Evolutionary conservation across 2,888 invertebrate genomes (phyloP).

Genomic region (Melolontha melolontha): DNA sequence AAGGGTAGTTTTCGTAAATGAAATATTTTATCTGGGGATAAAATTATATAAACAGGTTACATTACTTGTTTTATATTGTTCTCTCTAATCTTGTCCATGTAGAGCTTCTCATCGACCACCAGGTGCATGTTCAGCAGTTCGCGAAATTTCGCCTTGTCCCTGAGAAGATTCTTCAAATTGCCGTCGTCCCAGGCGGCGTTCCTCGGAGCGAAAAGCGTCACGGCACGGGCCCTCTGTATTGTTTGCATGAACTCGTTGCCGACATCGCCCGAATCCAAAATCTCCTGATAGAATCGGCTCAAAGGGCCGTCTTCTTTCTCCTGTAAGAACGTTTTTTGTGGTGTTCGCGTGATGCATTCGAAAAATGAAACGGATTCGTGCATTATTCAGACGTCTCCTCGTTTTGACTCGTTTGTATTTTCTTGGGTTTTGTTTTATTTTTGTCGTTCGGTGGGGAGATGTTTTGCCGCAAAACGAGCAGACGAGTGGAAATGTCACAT

Average conservation of each 20-base stretch:
- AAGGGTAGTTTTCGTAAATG: too few relatives aligned
- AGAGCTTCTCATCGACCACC: constrained; percentile 77
- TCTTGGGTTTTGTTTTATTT: too few relatives aligned
- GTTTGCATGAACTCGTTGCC: constrained; percentile 81
- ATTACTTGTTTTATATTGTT: constrained; percentile 43
- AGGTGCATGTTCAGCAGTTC: constrained; percentile 87
- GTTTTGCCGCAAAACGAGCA: constrained; percentile 18
- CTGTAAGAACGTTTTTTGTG: constrained; percentile 61
- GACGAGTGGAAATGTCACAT: constrained; percentile 4
- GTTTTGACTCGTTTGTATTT: constrained; percentile 12
- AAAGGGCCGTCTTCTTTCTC: constrained; percentile 81
- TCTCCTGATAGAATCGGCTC: constrained; percentile 85
- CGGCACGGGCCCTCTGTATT: constrained; percentile 76
- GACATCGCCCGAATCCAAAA: constrained; percentile 75
- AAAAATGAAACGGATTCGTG: background rate
- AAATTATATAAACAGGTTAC: constrained; percentile 6
- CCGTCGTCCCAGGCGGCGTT: constrained; percentile 85
- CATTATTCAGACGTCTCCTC: constrained; percentile 30
- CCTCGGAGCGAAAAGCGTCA: constrained; percentile 91
- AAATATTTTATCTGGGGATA: background rate
- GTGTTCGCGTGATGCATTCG: constrained; percentile 20
- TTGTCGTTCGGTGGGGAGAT: too few relatives aligned
- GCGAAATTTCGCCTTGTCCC: constrained; percentile 77
- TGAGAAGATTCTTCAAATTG: constrained; percentile 77
- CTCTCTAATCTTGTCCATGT: constrained; percentile 82